Evolutionary conservation across 2,888 invertebrate species (phyloP).

Genomic region (Ichneumon xanthorius): DNA sequence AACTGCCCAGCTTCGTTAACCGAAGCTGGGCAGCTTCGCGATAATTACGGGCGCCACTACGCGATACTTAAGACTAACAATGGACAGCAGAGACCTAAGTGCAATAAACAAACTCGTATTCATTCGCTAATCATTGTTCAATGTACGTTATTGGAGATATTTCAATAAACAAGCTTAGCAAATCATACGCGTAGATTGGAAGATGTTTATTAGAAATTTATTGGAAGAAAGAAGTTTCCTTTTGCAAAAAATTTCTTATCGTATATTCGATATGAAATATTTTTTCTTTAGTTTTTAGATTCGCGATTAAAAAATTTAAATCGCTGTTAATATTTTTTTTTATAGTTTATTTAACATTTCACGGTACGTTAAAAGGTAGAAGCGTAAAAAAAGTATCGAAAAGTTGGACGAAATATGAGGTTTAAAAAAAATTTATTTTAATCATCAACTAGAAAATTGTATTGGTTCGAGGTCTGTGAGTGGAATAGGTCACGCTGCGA

Average conservation of each 20-base stretch:
- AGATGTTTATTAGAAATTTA: background rate
- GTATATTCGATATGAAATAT: background rate
- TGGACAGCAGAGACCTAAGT: slow-evolving; percentile 33
- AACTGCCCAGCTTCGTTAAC: too few species aligned
- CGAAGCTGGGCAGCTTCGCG: too few species aligned
- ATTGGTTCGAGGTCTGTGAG: background rate
- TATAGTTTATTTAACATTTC: background rate
- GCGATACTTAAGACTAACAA: slow-evolving; percentile 17
- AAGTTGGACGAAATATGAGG: background rate
- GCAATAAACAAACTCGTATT: slow-evolving; percentile 42
- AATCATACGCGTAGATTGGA: background rate
- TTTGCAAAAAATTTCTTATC: background rate
- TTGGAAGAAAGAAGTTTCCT: background rate
- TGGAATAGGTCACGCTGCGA: slow-evolving; percentile 45
- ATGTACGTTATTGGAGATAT: slow-evolving; percentile 11
- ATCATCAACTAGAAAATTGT: background rate
- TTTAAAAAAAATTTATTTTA: background rate
- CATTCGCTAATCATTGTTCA: slow-evolving; percentile 6
- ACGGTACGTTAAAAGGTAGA: background rate
- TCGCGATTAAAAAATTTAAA: background rate
- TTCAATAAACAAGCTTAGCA: slow-evolving; percentile 5
- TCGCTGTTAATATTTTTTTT: background rate
- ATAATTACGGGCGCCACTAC: slow-evolving; percentile 3
- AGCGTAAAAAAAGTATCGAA: background rate
- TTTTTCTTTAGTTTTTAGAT: background rate